phyloP scores from a whole-genome alignment of 1,140 invertebrate species.

The Bombus picipes region DNA sequence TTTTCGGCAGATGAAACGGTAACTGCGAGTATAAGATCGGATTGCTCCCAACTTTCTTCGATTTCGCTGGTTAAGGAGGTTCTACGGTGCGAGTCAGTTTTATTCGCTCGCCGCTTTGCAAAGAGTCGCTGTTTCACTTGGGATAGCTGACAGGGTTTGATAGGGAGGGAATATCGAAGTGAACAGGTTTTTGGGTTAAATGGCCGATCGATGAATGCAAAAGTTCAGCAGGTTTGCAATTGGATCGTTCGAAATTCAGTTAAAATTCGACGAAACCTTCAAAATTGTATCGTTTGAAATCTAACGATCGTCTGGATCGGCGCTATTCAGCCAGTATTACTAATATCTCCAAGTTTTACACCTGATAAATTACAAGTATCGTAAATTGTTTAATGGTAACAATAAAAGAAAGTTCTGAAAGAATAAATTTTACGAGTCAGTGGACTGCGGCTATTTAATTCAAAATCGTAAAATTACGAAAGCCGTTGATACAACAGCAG shows the following conservation, averaged over 20 bases:
- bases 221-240: not conserved
- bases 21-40: constrained; percentile 25
- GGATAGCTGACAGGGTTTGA: too few species aligned
- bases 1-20: constrained; percentile 28
- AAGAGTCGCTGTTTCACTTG: not conserved
- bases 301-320: not conserved
- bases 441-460: too few species aligned
- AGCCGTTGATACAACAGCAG: too few species aligned
- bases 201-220: not conserved
- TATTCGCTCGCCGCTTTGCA: not conserved
- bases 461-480: too few species aligned
- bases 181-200: not conserved
- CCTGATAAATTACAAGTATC: too few species aligned
- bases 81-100: not conserved
- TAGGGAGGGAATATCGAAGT: not conserved
- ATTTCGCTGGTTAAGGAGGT: not conserved
- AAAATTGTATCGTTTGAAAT: not conserved
- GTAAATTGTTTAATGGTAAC: too few species aligned
- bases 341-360: too few species aligned
- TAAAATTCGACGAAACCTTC: not conserved
- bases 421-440: too few species aligned
- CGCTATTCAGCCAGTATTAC: not conserved
- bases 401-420: rapidly evolving
- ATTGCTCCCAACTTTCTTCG: not conserved
- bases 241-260: not conserved